Base-by-base conservation (phyloP, 2,113 vertebrate genomes). In the Mesocricetus auratus region DNA sequence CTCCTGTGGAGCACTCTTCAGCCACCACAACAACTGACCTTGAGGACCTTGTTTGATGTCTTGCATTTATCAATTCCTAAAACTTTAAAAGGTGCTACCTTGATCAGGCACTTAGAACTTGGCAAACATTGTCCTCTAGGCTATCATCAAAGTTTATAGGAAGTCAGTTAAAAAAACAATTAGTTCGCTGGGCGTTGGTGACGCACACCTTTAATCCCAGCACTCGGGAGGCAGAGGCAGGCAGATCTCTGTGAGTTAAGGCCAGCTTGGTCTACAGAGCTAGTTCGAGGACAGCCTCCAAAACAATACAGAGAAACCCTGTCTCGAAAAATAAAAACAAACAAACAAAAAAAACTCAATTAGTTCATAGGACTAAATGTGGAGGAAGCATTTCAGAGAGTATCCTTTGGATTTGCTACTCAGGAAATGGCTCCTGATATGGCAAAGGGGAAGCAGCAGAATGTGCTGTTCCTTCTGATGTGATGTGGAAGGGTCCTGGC, bases 371-470 rank as follows among this genome's bases (percentile, higher is more conserved):
- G 99, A 86, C 98, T 99, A 92, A 98, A 99, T 89, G 99, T 99
- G 96, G 97, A 7, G 1, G 7, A 99, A 99, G 99, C 99, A 90
- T 99, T 99, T 98, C 99, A 99, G 95, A 99, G 99, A 78, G 98
- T 99, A 93, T 99, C 99, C 53, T 99, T 99, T 96, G 99, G 99
- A 97, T 99, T 99, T 98, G 99, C 99, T 91, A 94, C 99, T 96
- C 99, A 98, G 90, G 99, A 99, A 98, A 99, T 99, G 99, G 98
- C 99, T 95, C 99, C 99, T 62, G 95, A 99, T 97, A 99, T 99
- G 99, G 99, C 99, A 0, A 16, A 78, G 1, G n/a, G 58, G 31
- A 90, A n/a, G 42, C 45, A 33, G 33, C 45, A 33, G 21, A 60
- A 82, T 7, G 36, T 24, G 22, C 12, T 47, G 26, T 82, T 58